A percentile compares a stretch with the other conserved stretches of the same genome.
Conservation (phyloP, 2,888 invertebrate species). For the Chromoteleia sp. region DNA sequence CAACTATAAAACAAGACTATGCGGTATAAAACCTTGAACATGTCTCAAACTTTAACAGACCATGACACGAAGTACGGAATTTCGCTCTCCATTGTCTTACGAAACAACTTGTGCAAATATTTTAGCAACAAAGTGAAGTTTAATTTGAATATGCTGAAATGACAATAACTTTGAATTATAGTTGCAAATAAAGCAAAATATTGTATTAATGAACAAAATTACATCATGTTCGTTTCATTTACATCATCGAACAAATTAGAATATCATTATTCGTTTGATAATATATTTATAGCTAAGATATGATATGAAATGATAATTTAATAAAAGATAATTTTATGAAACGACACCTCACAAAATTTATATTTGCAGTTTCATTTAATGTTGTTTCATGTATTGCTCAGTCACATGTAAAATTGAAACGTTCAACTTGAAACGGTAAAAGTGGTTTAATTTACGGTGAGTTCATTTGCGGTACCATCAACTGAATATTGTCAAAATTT, state of each 20-base stretch:
- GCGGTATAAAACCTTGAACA: conserved; percentile 14
- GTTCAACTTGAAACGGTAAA: conserved; percentile 6
- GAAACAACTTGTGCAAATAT: neutral
- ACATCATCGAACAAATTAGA: no score
- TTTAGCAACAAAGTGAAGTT: neutral
- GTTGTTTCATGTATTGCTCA: neutral
- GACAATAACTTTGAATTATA: no score
- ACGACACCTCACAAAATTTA: conserved; percentile 2
- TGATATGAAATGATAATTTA: no score
- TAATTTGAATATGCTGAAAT: no score
- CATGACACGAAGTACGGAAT: conserved; percentile 11
- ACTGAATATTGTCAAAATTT: neutral
- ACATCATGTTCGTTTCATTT: no score
- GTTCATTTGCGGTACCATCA: conserved; percentile 5
- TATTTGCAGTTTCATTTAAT: conserved; percentile 7
- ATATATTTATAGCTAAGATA: no score
- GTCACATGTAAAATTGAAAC: neutral
- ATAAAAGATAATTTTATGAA: neutral
- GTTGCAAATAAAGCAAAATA: no score
- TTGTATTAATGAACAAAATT: no score
- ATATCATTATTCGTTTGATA: no score
- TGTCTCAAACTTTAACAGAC: conserved; percentile 18
- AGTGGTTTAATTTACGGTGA: conserved; percentile 8
- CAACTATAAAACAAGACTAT: conserved; percentile 19
- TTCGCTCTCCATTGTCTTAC: conserved; percentile 6